Evolutionary conservation across 2,797 vertebrate genomes (phyloP).

Genomic region (Sphaeramia orbicularis): DNA sequence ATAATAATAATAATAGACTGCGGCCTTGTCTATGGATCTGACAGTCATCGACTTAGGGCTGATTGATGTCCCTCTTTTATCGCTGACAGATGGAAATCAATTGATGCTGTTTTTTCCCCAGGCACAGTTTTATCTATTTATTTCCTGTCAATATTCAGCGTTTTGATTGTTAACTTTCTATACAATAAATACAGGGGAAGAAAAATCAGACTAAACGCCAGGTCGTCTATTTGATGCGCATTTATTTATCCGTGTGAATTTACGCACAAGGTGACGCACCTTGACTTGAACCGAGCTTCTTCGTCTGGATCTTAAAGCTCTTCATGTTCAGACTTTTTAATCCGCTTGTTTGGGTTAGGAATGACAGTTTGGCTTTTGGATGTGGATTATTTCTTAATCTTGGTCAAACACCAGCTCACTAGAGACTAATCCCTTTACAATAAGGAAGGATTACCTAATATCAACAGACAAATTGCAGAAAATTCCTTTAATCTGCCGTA

Average conservation of each 20-base stretch:
- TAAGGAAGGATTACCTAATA: conserved; percentile 23
- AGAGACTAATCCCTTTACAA: conserved; percentile 63
- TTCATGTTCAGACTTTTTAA: conserved; percentile 23
- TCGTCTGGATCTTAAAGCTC: not conserved
- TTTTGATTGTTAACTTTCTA: not conserved
- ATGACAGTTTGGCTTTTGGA: conserved; percentile 28
- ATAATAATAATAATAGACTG: conserved; percentile 8
- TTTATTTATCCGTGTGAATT: too few relatives aligned
- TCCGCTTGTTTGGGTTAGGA: conserved; percentile 29
- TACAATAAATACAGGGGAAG: not conserved
- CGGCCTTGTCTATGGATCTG: too few relatives aligned
- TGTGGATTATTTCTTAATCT: conserved; percentile 60
- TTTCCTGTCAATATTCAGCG: not conserved
- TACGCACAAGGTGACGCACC: too few relatives aligned
- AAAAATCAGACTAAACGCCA: too few relatives aligned
- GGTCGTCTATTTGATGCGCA: too few relatives aligned
- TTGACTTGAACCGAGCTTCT: not conserved
- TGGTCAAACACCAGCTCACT: conserved; percentile 52
- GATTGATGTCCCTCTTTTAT: conserved; percentile 16
- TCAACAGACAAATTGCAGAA: conserved; percentile 13
- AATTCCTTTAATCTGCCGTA: conserved; percentile 32
- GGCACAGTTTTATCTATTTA: conserved; percentile 10
- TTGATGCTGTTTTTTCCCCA: conserved; percentile 20
- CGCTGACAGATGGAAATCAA: conserved; percentile 56
- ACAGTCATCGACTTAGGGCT: too few relatives aligned